Evolutionary conservation across 2,797 vertebrate species (phyloP).

Genomic region (Bradypodion ventrale): DNA sequence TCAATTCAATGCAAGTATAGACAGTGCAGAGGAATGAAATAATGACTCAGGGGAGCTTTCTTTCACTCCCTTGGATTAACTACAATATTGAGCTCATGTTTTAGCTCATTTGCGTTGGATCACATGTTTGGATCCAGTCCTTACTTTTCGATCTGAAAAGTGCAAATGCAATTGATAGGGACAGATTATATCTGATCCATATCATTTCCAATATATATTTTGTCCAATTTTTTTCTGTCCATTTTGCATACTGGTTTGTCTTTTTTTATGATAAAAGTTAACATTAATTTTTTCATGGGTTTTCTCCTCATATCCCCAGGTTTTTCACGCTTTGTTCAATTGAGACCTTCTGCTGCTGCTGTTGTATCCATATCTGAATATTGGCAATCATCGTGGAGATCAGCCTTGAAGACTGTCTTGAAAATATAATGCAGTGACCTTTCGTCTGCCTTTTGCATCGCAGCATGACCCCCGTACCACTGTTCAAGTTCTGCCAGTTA

Average conservation of each 20-base stretch:
- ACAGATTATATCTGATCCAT: background rate
- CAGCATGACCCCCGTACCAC: no score
- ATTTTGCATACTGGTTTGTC: background rate
- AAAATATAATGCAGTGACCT: no score
- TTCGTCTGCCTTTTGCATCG: no score
- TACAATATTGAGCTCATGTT: slow-evolving; percentile 36
- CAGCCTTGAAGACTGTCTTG: no score
- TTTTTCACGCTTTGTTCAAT: no score
- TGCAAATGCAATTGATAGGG: background rate
- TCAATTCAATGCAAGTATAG: slow-evolving; percentile 60
- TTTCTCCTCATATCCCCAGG: background rate
- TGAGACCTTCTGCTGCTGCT: no score
- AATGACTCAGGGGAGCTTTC: slow-evolving; percentile 42
- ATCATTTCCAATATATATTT: background rate
- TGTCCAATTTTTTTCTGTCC: background rate
- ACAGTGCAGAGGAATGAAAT: slow-evolving; percentile 47
- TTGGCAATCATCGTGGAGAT: no score
- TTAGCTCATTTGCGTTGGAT: slow-evolving; percentile 18
- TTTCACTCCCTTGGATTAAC: slow-evolving; percentile 39
- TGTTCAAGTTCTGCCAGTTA: no score
- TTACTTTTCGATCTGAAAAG: slow-evolving; percentile 40
- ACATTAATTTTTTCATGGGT: background rate
- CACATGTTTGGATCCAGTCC: background rate
- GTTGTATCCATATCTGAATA: no score
- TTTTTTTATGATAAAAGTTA: background rate